Conservation (phyloP, 2,113 vertebrate species). For the Ammodramus savannarum region DNA sequence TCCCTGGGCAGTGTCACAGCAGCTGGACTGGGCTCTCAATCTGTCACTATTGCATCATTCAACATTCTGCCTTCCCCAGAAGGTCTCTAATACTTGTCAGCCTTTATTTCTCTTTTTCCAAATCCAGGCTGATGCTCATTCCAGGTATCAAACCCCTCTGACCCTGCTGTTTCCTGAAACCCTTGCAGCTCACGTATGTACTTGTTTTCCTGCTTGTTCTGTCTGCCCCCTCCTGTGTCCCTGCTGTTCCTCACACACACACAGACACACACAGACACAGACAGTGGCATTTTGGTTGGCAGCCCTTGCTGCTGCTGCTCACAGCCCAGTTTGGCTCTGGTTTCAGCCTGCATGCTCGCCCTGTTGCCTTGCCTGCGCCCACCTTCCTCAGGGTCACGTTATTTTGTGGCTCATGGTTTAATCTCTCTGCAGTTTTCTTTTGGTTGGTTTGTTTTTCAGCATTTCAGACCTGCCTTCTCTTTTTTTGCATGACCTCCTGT, state of each 20-base stretch:
- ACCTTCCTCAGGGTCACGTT: neutral
- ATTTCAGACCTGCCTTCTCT: slow-evolving; percentile 3
- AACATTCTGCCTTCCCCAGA: neutral
- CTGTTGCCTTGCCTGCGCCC: slow-evolving; percentile 56
- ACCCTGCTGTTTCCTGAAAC: neutral
- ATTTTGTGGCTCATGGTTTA: neutral
- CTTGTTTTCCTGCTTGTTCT: slow-evolving; percentile 14
- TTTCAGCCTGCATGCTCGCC: slow-evolving; percentile 62
- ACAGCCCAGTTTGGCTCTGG: neutral
- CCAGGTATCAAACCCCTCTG: neutral
- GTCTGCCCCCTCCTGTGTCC: neutral
- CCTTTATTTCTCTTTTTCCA: neutral
- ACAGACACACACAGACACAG: neutral
- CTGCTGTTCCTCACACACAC: neutral
- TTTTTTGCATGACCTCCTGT: slow-evolving; percentile 35
- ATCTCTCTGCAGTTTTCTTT: slow-evolving; percentile 23
- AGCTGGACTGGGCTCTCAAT: neutral
- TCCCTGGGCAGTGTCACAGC: neutral
- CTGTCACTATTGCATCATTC: neutral
- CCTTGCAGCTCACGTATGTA: neutral
- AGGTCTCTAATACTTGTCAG: neutral
- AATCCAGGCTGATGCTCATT: neutral
- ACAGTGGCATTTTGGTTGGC: neutral
- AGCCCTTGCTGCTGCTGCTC: neutral
- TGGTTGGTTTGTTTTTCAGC: slow-evolving; percentile 35